A percentile compares a stretch with the other conserved stretches of the same genome.
Evolutionary conservation across 2,113 vertebrate genomes (phyloP).

Genomic region (Salvelinus alpinus): DNA sequence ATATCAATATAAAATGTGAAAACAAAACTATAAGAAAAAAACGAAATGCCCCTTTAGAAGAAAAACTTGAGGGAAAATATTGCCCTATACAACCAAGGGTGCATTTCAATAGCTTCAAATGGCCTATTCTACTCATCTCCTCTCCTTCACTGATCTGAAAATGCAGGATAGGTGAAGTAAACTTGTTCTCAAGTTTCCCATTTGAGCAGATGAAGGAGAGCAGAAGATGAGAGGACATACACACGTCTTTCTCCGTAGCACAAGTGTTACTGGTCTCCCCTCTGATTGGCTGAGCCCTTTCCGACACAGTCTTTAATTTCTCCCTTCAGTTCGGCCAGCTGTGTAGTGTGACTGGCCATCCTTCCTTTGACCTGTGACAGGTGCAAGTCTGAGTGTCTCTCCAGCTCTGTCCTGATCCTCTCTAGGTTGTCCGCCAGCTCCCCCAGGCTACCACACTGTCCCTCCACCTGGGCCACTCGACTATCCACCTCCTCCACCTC

Average conservation of each 20-base stretch:
- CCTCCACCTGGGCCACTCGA: conserved; percentile 83
- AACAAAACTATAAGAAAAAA: conserved; percentile 47
- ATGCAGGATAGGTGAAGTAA: conserved; percentile 38
- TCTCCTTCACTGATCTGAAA: conserved; percentile 40
- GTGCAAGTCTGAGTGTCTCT: conserved; percentile 81
- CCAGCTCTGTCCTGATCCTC: conserved; percentile 77
- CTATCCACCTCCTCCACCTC: conserved; percentile 83
- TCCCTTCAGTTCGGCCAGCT: conserved; percentile 83
- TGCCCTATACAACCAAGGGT: conserved; percentile 55
- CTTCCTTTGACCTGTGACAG: conserved; percentile 86
- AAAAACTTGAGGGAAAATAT: conserved; percentile 39
- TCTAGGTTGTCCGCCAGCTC: conserved; percentile 78
- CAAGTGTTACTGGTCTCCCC: conserved; percentile 62
- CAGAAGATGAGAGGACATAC: conserved; percentile 33
- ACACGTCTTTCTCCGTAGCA: conserved; percentile 13
- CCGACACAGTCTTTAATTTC: conserved; percentile 82
- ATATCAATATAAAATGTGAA: conserved; percentile 50
- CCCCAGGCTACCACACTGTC: conserved; percentile 77
- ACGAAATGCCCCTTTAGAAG: conserved; percentile 57
- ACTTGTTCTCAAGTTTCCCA: conserved; percentile 32
- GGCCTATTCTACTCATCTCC: conserved; percentile 26
- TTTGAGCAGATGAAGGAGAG: conserved; percentile 22
- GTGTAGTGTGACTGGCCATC: conserved; percentile 79
- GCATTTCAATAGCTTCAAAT: conserved; percentile 33
- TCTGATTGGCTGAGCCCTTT: conserved; percentile 71